These are phyloP conservation scores for Agrotis segetum DNA, from an alignment of 2,888 invertebrate species.

Conservation along the genomic window DNA sequence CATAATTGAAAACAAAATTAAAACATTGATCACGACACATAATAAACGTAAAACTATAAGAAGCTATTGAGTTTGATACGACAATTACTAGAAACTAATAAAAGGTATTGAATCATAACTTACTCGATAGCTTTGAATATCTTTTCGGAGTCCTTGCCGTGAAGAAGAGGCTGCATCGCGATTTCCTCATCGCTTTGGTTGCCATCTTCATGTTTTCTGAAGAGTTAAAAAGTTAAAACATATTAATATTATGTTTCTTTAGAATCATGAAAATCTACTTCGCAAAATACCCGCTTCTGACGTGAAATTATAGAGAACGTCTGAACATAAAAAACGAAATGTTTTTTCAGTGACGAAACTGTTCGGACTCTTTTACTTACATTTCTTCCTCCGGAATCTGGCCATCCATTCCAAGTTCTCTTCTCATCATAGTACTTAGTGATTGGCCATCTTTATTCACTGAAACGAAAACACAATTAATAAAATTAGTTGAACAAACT, in stretches of 20 bases:
- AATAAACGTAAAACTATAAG: conserved; percentile 56
- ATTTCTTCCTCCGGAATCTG: conserved; percentile 84
- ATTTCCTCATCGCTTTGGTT: conserved; percentile 93
- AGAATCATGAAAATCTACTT: no score
- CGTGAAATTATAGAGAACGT: no score
- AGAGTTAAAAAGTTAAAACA: conserved; percentile 17
- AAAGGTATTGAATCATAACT: conserved; percentile 77
- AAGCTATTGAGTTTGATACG: conserved; percentile 53
- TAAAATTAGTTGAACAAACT: neutral
- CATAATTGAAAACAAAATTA: conserved; percentile 77
- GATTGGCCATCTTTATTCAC: conserved; percentile 75
- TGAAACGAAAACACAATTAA: conserved; percentile 48
- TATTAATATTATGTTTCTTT: no score
- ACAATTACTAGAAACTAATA: conserved; percentile 27
- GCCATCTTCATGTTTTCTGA: conserved; percentile 82
- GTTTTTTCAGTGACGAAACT: no score
- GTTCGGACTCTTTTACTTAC: conserved; percentile 71
- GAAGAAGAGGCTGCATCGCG: conserved; percentile 94
- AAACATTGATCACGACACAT: conserved; percentile 73
- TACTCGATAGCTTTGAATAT: conserved; percentile 93
- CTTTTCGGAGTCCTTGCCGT: conserved; percentile 91
- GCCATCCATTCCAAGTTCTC: conserved; percentile 88
- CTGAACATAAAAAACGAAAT: no score
- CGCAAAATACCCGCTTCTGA: no score
- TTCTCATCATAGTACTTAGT: conserved; percentile 86